These are phyloP conservation scores for Oikopleura dioica DNA, from an alignment of 23 tunicate species.

Conservation along the genomic window DNA sequence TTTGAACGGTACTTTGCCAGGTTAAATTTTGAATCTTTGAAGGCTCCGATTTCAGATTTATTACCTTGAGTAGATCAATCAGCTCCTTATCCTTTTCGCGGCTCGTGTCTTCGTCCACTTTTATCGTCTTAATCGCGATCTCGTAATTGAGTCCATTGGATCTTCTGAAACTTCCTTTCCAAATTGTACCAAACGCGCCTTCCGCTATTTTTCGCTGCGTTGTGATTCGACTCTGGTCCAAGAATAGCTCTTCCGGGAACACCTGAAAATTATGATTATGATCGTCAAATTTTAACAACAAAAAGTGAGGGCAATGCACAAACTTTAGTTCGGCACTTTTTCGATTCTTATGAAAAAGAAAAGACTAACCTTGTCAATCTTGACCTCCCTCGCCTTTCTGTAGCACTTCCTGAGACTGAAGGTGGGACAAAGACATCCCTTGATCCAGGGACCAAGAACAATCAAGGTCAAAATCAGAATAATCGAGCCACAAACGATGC, in stretches of 20 bases:
- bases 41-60: no score
- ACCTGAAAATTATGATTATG: not conserved
- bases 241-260: conserved; percentile 1
- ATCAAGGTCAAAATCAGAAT: not conserved
- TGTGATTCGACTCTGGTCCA: not conserved
- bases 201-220: not conserved
- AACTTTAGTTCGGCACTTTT: not conserved
- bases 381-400: not conserved
- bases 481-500: not conserved
- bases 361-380: not conserved
- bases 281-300: not conserved
- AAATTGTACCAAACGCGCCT: conserved; percentile 12
- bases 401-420: not conserved
- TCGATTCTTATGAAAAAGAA: not conserved
- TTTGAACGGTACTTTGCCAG: no score
- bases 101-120: not conserved
- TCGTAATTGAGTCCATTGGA: not conserved
- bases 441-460: not conserved
- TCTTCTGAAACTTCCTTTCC: not conserved
- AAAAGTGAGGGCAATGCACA: not conserved
- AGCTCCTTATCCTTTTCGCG: conserved; percentile 5
- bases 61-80: not conserved
- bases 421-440: not conserved
- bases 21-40: no score
- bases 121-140: not conserved